Evolutionary conservation across 64 coral and sea anemone species (phyloP), one percentile per base, ranked within the genome.

Genomic region (Catalaphyllia jardinei): DNA sequence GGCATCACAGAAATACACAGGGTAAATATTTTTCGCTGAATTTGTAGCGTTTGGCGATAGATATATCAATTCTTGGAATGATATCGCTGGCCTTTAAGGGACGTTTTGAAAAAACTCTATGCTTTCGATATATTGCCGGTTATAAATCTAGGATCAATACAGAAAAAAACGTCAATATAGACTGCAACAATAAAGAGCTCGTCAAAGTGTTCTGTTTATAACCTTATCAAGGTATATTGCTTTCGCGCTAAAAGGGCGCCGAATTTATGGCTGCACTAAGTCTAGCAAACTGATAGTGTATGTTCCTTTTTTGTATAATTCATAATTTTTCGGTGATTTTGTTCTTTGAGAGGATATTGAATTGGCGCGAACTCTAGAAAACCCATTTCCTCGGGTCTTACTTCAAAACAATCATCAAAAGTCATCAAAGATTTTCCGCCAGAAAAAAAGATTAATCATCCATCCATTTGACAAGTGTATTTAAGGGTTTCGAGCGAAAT

Each of bases 371-470:
- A 4, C 22, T 64, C 20, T 46, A 49, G 29, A 50, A 85, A 85
- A 52, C 24, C 81, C 31, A 85, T 71, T 71, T 83, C 30, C 80
- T 67, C 16, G 19, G 81, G 25, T 50, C 33, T 50, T 25, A 51
- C 62, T 67, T 71, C 35, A 12, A 46, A 14, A 71, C 62, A 85
- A 71, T 71, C 52, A 85, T 85, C 38, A 51, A 85, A 71, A 85
- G 42, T 22, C 81, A 85, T 85, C 35, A 85, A 51, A 22, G 81
- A 15, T 83, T 52, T 85, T 85, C 81, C 81, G 81, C 52, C 63
- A 69, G 10, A 46, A 25, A 16, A 35, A 20, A 85, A 85, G 81
- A 85, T 85, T 85, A 51, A 85, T 85, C 22, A 38, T 20, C 16
- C 11, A 28, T 50, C 52, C 38, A 69, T 65, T 14, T 22, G 81